These are phyloP conservation scores for Tetranychus piercei DNA, from an alignment of 2,888 invertebrate genomes.

Conservation along the genomic window DNA sequence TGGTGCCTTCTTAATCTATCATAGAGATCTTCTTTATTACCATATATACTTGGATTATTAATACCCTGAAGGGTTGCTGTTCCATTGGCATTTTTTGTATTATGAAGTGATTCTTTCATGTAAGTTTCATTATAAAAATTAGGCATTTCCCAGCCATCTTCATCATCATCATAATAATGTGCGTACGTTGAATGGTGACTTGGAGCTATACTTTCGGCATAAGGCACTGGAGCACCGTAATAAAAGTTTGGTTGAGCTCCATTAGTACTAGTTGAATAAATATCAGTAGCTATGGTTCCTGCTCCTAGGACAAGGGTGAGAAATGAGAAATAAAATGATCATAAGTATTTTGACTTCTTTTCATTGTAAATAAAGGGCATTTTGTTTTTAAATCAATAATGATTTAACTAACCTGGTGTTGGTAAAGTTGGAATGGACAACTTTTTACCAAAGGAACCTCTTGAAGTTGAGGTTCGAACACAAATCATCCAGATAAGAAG, in stretches of 20 bases:
- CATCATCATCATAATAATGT: constrained; percentile 79
- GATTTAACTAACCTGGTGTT: constrained; percentile 4
- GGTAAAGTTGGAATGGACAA: constrained; percentile 59
- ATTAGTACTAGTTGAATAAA: constrained; percentile 39
- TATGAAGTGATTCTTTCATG: constrained; percentile 45
- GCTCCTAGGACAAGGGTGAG: neutral
- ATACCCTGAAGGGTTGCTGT: constrained; percentile 20
- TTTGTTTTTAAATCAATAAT: no score
- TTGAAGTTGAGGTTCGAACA: constrained; percentile 42
- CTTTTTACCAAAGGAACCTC: constrained; percentile 43
- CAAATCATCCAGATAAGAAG: constrained; percentile 93
- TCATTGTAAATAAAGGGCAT: no score
- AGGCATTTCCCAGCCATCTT: constrained; percentile 88
- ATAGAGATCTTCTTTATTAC: constrained; percentile 71
- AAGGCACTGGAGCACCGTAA: constrained; percentile 61
- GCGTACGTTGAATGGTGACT: constrained; percentile 88
- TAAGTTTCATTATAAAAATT: constrained; percentile 90
- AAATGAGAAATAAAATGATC: neutral
- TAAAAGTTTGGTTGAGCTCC: constrained; percentile 90
- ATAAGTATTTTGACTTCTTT: neutral
- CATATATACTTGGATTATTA: constrained; percentile 80
- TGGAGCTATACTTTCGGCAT: constrained; percentile 83
- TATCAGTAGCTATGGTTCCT: constrained; percentile 10
- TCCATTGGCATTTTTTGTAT: constrained; percentile 37
- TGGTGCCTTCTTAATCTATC: constrained; percentile 86